Evolutionary conservation across 2,888 invertebrate genomes (phyloP).

Genomic region (Lacanobia wlatinum): DNA sequence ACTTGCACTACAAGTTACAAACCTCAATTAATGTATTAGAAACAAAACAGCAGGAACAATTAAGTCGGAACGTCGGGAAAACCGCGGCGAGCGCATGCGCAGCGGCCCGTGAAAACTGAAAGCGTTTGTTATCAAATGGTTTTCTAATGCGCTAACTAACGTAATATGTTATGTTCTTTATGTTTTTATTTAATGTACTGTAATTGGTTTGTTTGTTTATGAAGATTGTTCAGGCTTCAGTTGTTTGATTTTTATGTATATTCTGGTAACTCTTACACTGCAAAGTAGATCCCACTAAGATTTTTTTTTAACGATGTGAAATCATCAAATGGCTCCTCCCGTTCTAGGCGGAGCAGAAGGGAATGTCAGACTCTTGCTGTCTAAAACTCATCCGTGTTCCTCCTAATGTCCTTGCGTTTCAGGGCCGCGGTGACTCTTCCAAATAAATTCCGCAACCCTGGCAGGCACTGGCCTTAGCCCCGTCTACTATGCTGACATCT

Average conservation of each 20-base stretch:
- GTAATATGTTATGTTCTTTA: constrained; percentile 40
- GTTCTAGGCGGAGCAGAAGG: no score
- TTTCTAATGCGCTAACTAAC: constrained; percentile 49
- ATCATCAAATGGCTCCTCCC: no score
- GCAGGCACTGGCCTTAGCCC: no score
- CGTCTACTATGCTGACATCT: no score
- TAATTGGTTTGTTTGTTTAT: background rate
- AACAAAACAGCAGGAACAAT: constrained; percentile 41
- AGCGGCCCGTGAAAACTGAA: constrained; percentile 71
- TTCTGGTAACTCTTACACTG: background rate
- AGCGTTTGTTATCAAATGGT: constrained; percentile 64
- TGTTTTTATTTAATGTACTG: constrained; percentile 9
- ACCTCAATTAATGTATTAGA: constrained; percentile 8
- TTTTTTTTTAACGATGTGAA: no score
- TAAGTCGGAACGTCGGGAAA: constrained; percentile 58
- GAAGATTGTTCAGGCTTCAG: background rate
- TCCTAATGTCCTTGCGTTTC: no score
- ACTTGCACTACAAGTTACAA: background rate
- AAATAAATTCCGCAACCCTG: no score
- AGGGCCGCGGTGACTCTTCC: no score
- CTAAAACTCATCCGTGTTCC: no score
- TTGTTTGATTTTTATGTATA: background rate
- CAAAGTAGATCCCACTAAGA: background rate
- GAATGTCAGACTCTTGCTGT: no score
- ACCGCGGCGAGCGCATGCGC: constrained; percentile 49